Percentiles rank a stretch among this genome's conserved stretches.
These are phyloP conservation scores for Penaeus chinensis DNA, from an alignment of 1,140 invertebrate genomes.

Conservation along the genomic window DNA sequence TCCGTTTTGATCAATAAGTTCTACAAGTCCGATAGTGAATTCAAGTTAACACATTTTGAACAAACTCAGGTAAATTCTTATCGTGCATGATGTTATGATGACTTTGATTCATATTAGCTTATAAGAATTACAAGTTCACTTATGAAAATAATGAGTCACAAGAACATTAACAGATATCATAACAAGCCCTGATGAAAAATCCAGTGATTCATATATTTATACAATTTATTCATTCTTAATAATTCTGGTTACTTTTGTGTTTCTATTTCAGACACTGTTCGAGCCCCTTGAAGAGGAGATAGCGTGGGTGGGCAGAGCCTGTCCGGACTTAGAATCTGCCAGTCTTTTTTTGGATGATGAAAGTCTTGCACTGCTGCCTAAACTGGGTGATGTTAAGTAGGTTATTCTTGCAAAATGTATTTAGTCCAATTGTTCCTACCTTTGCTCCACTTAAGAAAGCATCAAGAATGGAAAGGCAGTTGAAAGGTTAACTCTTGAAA, in stretches of 20 bases:
- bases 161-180: no score
- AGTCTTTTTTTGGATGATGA: slow-evolving; percentile 53
- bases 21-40: slow-evolving; percentile 30
- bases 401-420: neutral
- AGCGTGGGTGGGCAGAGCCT: slow-evolving; percentile 46
- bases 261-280: slow-evolving; percentile 35
- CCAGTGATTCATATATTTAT: neutral
- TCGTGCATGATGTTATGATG: neutral
- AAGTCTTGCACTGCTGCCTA: slow-evolving; percentile 34
- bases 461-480: no score
- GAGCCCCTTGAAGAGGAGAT: slow-evolving; percentile 51
- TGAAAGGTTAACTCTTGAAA: no score
- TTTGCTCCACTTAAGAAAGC: no score
- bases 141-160: neutral
- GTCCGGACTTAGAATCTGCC: slow-evolving; percentile 45
- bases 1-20: slow-evolving; percentile 51
- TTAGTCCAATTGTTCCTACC: no score
- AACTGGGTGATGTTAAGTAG: slow-evolving; percentile 45
- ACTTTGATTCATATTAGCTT: no score
- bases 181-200: no score
- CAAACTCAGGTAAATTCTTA: slow-evolving; percentile 53
- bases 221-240: neutral
- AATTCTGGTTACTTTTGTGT: neutral
- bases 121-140: neutral
- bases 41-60: slow-evolving; percentile 59